Evolutionary conservation across 2,888 invertebrate genomes (phyloP), one percentile per base, ranked within the genome.

Genomic region (Eulithis prunata): DNA sequence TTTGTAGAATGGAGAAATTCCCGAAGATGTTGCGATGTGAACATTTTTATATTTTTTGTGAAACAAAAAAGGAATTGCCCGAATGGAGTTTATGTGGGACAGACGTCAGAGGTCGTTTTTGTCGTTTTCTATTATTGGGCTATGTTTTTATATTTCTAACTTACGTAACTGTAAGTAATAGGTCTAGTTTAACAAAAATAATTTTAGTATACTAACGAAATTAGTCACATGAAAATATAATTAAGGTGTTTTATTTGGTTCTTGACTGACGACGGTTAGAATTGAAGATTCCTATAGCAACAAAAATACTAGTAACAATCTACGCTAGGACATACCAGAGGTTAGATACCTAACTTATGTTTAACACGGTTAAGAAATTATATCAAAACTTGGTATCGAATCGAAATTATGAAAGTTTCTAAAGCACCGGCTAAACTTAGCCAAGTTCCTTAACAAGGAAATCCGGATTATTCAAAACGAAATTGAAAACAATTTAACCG

Each of bases 401-500:
- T 32, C 43, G 28, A 36, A 52, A 53, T 58, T 58, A 49, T 49
- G 32, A 47, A 64, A 64, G 46, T 57, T 56, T 41, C 57, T 38
- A 51, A 47, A 36, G 36, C 36, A 41, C 47, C 41, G n/a, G n/a
- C 51, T 41, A 54, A 66, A 58, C 67, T 59, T 54, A 47, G 11
- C 55, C 14, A 52, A 60, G 53, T 63, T 63, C 47, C 47, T 28
- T 47, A 59, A 63, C 47, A 59, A 62, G 36, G 53, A 67, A 61
- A 67, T 64, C 57, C 57, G 51, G 59, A 56, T 64, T 56, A 67
- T 67, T 67, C 63, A 57, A 67, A 64, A 67, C 57, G 54, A 63
- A 67, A 67, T 60, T 64, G 60, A 57, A 67, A 68, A 57, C 64
- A 64, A 68, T 68, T 68, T 64, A 51, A 63, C 47, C 61, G 47